Conservation (phyloP, 2,113 vertebrate species). For the Leucoraja erinaceus region DNA sequence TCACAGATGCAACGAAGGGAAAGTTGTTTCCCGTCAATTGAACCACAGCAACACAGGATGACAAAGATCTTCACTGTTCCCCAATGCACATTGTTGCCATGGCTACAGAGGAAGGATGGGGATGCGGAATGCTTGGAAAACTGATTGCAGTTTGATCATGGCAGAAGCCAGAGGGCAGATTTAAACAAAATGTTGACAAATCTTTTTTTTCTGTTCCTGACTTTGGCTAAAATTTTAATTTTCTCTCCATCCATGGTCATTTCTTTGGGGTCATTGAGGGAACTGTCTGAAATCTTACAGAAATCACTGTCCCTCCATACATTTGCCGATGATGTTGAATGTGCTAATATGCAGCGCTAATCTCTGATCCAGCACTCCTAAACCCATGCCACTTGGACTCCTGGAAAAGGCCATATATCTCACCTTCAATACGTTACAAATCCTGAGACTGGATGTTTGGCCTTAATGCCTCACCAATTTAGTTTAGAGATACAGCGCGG, state of each 20-base stretch:
- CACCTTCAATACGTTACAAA: neutral
- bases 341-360: too few species aligned
- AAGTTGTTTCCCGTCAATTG: neutral
- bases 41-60: neutral
- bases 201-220: neutral
- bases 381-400: neutral
- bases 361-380: neutral
- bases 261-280: too few species aligned
- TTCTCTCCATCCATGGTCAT: too few species aligned
- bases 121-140: neutral
- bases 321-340: too few species aligned
- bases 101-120: neutral
- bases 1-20: neutral
- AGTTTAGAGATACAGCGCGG: too few species aligned
- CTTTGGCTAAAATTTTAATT: too few species aligned
- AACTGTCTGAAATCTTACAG: too few species aligned
- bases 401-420: neutral
- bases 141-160: neutral
- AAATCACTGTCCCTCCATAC: too few species aligned
- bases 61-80: neutral
- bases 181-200: neutral
- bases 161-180: neutral
- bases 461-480: neutral
- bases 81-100: neutral
- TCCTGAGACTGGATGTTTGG: neutral